Percentiles rank a stretch among this genome's conserved stretches.
phyloP scores from a whole-genome alignment of 1,140 invertebrate species.

The Sminthurides bifidus region DNA sequence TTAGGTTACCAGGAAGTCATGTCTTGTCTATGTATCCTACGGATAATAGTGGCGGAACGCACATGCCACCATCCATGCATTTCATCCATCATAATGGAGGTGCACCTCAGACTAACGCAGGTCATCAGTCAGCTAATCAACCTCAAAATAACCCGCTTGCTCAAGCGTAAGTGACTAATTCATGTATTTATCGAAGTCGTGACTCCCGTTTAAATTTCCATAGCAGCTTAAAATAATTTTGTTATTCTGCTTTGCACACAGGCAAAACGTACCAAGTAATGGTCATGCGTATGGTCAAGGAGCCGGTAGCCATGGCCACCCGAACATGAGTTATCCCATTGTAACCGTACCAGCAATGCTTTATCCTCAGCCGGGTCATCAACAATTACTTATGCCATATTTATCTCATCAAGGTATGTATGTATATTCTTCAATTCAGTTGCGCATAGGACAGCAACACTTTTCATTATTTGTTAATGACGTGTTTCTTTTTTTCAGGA shows the following conservation, averaged over 20 bases:
- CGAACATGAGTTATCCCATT: conserved; percentile 15
- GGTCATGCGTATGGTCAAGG: conserved; percentile 24
- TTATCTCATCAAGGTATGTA: conserved; percentile 12
- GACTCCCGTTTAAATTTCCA: background rate
- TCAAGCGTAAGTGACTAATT: conserved; percentile 17
- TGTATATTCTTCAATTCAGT: background rate
- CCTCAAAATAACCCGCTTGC: conserved; percentile 15
- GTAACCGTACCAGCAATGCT: conserved; percentile 10
- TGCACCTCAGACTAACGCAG: conserved; percentile 19
- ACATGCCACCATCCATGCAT: conserved; percentile 24
- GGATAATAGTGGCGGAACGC: conserved; percentile 14
- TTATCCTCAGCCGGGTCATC: conserved; percentile 7
- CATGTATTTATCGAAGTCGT: background rate
- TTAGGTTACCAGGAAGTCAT: background rate
- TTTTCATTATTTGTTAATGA: background rate
- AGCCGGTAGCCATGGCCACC: conserved; percentile 15
- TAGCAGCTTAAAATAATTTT: background rate
- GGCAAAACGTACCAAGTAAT: conserved; percentile 16
- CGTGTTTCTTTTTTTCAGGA: conserved; percentile 13
- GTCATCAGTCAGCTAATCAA: conserved; percentile 16
- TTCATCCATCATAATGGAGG: conserved; percentile 21
- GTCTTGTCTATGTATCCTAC: conserved; percentile 18
- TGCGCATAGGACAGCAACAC: too few relatives aligned
- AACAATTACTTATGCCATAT: conserved; percentile 7
- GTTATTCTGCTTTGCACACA: conserved; percentile 5